These are phyloP conservation scores for Channallabes apus DNA, from an alignment of 2,797 vertebrate species.

Conservation along the genomic window DNA sequence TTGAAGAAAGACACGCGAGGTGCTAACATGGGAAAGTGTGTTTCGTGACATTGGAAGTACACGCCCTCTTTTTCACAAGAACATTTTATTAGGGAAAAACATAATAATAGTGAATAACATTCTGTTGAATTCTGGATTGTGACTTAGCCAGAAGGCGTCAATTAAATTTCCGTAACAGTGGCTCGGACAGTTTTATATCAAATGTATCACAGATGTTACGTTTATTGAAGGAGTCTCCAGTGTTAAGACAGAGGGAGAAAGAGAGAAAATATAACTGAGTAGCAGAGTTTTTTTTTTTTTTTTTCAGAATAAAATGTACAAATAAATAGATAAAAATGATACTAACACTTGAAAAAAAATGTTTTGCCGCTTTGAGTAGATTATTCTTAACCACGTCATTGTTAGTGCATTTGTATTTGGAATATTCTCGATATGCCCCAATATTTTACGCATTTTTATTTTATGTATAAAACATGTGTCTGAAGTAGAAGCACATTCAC, in stretches of 20 bases:
- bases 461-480: neutral
- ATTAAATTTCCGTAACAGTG: neutral
- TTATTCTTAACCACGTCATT: neutral
- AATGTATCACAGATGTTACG: neutral
- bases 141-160: neutral
- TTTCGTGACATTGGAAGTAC: neutral
- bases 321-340: no score
- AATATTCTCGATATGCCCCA: neutral
- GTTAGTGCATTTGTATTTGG: neutral
- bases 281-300: no score
- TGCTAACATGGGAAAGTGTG: neutral
- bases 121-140: neutral
- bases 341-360: no score
- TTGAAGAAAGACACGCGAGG: neutral
- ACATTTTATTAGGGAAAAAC: neutral
- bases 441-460: neutral
- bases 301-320: no score
- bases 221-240: no score
- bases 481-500: neutral
- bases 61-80: neutral
- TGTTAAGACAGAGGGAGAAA: no score
- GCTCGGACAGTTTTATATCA: neutral
- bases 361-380: neutral
- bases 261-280: no score
- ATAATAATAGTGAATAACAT: neutral